phyloP scores from a whole-genome alignment of 2,113 vertebrate genomes.

The Cyanistes caeruleus region DNA sequence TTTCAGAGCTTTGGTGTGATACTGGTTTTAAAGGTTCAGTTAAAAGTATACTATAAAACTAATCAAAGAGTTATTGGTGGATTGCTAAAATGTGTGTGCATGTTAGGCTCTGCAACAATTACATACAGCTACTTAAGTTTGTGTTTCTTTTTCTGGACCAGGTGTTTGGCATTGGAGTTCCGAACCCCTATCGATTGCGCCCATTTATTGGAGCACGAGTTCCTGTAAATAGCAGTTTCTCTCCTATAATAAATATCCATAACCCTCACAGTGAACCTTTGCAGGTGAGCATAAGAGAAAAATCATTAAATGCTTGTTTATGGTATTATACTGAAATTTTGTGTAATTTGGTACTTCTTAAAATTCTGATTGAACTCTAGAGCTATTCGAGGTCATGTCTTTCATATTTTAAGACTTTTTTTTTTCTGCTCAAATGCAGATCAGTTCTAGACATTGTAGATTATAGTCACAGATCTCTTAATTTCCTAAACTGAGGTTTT shows the following conservation, averaged over 20 bases:
- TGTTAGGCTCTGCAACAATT: neutral
- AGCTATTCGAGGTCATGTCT: neutral
- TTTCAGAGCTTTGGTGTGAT: neutral
- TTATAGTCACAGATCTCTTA: neutral
- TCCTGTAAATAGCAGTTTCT: conserved; percentile 99
- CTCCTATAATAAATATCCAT: conserved; percentile 97
- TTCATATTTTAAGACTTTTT: neutral
- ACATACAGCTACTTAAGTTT: neutral
- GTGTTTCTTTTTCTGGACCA: conserved; percentile 60
- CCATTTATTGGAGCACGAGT: conserved; percentile 97
- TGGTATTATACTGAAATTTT: neutral
- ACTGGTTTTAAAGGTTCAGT: neutral
- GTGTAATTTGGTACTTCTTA: neutral
- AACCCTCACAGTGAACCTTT: conserved; percentile 96
- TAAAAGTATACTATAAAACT: neutral
- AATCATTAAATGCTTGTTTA: neutral
- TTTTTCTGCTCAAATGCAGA: neutral
- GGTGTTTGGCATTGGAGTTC: conserved; percentile 98
- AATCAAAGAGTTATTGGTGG: neutral
- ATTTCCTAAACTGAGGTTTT: neutral
- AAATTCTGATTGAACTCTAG: neutral
- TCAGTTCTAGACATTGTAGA: neutral
- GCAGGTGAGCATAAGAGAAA: conserved; percentile 80
- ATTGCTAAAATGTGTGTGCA: neutral
- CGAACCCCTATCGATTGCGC: conserved; percentile 94